Conservation (phyloP, 1,140 invertebrate species). For the Drosophila micromelanica region DNA sequence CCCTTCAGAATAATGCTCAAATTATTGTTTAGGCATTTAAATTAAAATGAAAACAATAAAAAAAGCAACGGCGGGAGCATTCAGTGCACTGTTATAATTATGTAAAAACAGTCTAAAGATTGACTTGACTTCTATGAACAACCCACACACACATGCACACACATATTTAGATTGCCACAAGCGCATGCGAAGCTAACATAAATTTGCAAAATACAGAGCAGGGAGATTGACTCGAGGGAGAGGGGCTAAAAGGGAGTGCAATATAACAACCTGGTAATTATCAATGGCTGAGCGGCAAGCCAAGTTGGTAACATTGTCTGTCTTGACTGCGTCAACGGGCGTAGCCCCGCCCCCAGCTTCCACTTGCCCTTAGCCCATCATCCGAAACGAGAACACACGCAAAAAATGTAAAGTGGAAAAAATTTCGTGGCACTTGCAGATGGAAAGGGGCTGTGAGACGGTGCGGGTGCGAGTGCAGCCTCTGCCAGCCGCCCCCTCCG, state of each 20-base stretch:
- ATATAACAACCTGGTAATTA: conserved; percentile 75
- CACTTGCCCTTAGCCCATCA: conserved; percentile 28
- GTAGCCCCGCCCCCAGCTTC: not conserved
- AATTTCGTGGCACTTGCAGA: conserved; percentile 67
- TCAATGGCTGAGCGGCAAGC: conserved; percentile 73
- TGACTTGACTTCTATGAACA: conserved; percentile 73
- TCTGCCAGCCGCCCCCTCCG: conserved; percentile 29
- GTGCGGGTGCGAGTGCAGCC: conserved; percentile 12
- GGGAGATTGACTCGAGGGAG: not conserved
- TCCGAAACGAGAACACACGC: conserved; percentile 64
- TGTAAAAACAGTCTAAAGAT: conserved; percentile 81
- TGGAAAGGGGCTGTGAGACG: conserved; percentile 15
- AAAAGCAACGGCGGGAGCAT: conserved; percentile 57
- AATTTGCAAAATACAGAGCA: conserved; percentile 51
- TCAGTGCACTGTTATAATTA: conserved; percentile 75
- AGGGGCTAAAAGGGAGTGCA: conserved; percentile 7
- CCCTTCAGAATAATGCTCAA: conserved; percentile 71
- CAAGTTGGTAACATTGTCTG: conserved; percentile 66
- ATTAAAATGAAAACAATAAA: conserved; percentile 78
- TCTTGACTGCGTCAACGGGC: conserved; percentile 32
- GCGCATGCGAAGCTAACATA: conserved; percentile 77
- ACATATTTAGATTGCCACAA: conserved; percentile 27
- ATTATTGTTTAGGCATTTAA: conserved; percentile 82
- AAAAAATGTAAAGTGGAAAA: conserved; percentile 78
- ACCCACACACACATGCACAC: conserved; percentile 18